phyloP scores from a whole-genome alignment of 2,797 vertebrate genomes.

The Artibeus jamaicensis region DNA sequence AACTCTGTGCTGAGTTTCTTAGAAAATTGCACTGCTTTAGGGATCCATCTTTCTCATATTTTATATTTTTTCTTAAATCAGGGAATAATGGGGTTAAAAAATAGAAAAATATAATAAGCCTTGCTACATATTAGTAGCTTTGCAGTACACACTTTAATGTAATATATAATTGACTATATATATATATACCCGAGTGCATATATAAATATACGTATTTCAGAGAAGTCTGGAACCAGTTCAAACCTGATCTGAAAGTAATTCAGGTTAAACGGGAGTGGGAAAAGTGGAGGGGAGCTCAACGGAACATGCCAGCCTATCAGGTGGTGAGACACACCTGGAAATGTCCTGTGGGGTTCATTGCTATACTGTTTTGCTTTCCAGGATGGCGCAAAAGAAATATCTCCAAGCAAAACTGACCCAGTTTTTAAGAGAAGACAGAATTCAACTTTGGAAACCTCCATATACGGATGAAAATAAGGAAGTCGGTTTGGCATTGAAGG shows the following conservation, averaged over 20 bases:
- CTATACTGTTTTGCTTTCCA: constrained; percentile 55
- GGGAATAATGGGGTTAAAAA: constrained; percentile 23
- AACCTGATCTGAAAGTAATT: background rate
- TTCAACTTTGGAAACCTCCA: constrained; percentile 93
- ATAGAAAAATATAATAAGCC: background rate
- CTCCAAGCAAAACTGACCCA: constrained; percentile 89
- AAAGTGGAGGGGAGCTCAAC: background rate
- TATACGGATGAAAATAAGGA: constrained; percentile 87
- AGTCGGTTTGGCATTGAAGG: constrained; percentile 87
- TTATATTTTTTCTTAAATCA: background rate
- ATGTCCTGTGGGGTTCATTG: background rate
- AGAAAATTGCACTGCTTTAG: background rate
- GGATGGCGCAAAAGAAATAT: constrained; percentile 91
- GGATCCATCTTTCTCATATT: background rate
- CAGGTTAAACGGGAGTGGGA: background rate
- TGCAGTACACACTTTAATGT: background rate
- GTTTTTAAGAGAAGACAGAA: constrained; percentile 90
- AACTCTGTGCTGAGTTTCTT: background rate
- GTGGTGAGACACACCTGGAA: background rate
- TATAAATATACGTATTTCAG: background rate
- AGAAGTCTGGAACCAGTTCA: background rate
- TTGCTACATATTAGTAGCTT: constrained; percentile 15
- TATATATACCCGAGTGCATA: background rate
- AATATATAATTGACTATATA: background rate
- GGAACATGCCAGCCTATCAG: background rate